phyloP scores from a whole-genome alignment of 1,140 invertebrate species.

The Luehdorfia chinensis region DNA sequence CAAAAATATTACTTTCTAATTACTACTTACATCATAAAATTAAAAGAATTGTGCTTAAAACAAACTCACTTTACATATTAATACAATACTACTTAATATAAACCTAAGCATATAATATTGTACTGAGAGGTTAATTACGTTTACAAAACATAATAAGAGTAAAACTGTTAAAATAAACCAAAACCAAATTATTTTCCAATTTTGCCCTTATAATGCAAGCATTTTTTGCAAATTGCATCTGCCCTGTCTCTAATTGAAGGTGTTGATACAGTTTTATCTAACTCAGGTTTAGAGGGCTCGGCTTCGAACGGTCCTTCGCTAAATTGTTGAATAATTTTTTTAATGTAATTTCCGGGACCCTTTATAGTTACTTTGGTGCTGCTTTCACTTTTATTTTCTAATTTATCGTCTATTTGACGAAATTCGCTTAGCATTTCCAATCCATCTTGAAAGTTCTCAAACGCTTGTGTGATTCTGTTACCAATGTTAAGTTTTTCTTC shows the following conservation, averaged over 20 bases:
- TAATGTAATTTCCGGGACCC: conserved; percentile 68
- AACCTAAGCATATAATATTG: too few species aligned
- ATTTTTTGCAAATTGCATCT: conserved; percentile 75
- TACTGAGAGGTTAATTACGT: too few species aligned
- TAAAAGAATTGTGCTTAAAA: conserved; percentile 19
- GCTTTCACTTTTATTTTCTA: conserved; percentile 30
- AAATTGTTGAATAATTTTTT: conserved; percentile 72
- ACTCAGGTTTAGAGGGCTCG: conserved; percentile 57
- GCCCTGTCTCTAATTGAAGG: conserved; percentile 62
- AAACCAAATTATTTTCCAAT: conserved; percentile 59
- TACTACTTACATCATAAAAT: conserved; percentile 8
- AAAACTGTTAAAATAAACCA: too few species aligned
- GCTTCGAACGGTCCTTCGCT: conserved; percentile 66
- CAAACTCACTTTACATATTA: background rate
- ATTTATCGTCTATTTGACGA: conserved; percentile 23
- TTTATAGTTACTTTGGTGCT: conserved; percentile 57
- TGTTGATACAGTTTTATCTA: conserved; percentile 43
- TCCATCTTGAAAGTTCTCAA: conserved; percentile 52
- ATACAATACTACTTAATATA: too few species aligned
- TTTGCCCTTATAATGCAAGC: conserved; percentile 74
- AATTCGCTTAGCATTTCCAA: conserved; percentile 39
- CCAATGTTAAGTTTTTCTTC: conserved; percentile 59
- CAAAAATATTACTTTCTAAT: too few species aligned
- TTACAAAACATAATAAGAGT: too few species aligned
- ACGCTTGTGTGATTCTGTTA: conserved; percentile 47